Evolutionary conservation across 2,797 vertebrate species (phyloP), one percentile per base, ranked within the genome.

Genomic region (Sebastes itinus): DNA sequence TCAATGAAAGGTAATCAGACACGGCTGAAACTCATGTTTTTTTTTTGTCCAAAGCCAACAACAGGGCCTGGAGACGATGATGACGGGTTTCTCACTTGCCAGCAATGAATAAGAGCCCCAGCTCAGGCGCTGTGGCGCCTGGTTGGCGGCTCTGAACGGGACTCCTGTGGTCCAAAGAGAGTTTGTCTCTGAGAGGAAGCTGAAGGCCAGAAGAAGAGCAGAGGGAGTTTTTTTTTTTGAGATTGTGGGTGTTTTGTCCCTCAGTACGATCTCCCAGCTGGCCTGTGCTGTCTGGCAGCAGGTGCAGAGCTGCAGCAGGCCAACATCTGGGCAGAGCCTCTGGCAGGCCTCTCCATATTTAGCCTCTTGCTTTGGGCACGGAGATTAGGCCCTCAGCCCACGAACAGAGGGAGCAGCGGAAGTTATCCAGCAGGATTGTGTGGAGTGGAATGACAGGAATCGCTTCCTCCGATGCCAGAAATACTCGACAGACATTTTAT

Each of bases 291-390:
- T 49, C 46, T 78, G 78, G 78, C 81, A 94, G 93, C 95, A 95
- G 95, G 95, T 96, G 95, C 92, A 86, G 79, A 78, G 60, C 82
- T 87, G 72, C 90, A 77, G 74, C 84, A 87, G 75, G 73, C 66
- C 74, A 85, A 94, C 94, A 94, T 95, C 94, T 95, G 94, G 95
- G 85, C 88, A 79, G 68, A 86, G 49, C 78, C 68, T 87, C 85
- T 88, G 87, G 86, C 83, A 81, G 66, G 72, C 60, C 49, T 81
- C 78, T 88, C 89, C 92, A 91, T 93, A 90, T 95, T 94, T 94
- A 93, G 91, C 88, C 84, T 78, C 75, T 82, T 75, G 80, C 85
- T 84, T 75, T 82, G 66, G 77, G 67, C 82, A 89, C 63, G 58
- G 80, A 77, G 93, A 94, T 95, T 93, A 94, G 83, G 77, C 84